These are phyloP conservation scores for Psophia crepitans DNA, from an alignment of 2,113 vertebrate species.

Conservation along the genomic window DNA sequence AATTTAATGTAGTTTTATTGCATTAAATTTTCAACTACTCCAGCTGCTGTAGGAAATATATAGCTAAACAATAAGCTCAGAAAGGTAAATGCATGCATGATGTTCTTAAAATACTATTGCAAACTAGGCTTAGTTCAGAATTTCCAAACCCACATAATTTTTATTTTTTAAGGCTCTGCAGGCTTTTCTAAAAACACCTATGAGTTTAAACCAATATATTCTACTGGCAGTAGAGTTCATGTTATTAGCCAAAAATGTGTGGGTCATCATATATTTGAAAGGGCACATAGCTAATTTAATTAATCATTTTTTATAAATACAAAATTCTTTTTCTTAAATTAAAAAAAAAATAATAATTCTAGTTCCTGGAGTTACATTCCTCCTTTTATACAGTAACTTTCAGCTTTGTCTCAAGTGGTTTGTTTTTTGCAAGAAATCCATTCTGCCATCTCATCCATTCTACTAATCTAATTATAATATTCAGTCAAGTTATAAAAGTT, in stretches of 20 bases:
- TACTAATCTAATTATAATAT: neutral
- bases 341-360: conserved; percentile 46
- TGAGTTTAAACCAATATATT: conserved; percentile 54
- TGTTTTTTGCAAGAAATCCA: neutral
- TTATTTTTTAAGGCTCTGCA: conserved; percentile 31
- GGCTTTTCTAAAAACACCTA: conserved; percentile 29
- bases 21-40: conserved; percentile 14
- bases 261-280: conserved; percentile 41
- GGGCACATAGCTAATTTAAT: conserved; percentile 54
- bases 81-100: conserved; percentile 43
- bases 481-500: neutral
- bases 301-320: conserved; percentile 54
- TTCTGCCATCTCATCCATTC: neutral
- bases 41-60: conserved; percentile 37
- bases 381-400: neutral
- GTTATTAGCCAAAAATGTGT: conserved; percentile 52
- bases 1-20: conserved; percentile 57
- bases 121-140: conserved; percentile 20
- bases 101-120: conserved; percentile 39
- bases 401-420: neutral
- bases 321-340: conserved; percentile 52
- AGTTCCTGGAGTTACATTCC: neutral
- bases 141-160: conserved; percentile 42
- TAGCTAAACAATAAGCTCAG: conserved; percentile 58
- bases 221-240: conserved; percentile 27